These are phyloP conservation scores for Pollenia amentaria DNA, from an alignment of 2,888 invertebrate genomes.

Conservation along the genomic window DNA sequence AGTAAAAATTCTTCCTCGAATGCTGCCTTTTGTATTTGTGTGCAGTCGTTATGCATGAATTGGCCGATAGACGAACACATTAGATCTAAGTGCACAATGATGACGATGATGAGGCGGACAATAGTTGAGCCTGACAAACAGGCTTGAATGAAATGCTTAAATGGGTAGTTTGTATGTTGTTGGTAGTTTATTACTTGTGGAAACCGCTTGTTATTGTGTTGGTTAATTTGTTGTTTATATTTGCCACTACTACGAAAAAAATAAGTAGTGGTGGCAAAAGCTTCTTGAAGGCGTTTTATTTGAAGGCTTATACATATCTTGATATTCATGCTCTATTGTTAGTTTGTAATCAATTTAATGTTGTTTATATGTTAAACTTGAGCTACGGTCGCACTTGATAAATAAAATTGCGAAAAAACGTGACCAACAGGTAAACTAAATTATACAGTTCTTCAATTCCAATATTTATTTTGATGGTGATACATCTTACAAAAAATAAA, in stretches of 20 bases:
- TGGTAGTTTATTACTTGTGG: neutral
- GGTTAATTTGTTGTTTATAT: neutral
- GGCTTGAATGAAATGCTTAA: neutral
- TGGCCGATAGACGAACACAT: conserved; percentile 29
- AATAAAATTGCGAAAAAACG: too few species aligned
- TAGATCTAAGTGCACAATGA: conserved; percentile 4
- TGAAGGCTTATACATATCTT: neutral
- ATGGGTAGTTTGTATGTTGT: neutral
- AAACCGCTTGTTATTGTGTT: neutral
- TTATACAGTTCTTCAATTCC: too few species aligned
- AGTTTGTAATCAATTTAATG: neutral
- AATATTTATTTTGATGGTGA: too few species aligned
- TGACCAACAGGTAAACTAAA: too few species aligned
- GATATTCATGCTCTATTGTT: neutral
- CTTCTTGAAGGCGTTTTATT: conserved; percentile 45
- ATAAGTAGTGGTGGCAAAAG: neutral
- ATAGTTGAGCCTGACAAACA: conserved; percentile 46
- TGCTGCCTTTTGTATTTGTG: conserved; percentile 11
- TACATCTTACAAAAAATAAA: too few species aligned
- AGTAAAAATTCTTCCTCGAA: conserved; percentile 19
- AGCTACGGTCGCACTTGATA: too few species aligned
- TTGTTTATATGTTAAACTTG: neutral
- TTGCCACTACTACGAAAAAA: neutral
- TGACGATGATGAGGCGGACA: conserved; percentile 4
- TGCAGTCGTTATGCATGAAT: conserved; percentile 59